Evolutionary conservation across 92 coral and sea anemone genomes (phyloP), one percentile per base, ranked within the genome.

Genomic region (Galaxea fascicularis): DNA sequence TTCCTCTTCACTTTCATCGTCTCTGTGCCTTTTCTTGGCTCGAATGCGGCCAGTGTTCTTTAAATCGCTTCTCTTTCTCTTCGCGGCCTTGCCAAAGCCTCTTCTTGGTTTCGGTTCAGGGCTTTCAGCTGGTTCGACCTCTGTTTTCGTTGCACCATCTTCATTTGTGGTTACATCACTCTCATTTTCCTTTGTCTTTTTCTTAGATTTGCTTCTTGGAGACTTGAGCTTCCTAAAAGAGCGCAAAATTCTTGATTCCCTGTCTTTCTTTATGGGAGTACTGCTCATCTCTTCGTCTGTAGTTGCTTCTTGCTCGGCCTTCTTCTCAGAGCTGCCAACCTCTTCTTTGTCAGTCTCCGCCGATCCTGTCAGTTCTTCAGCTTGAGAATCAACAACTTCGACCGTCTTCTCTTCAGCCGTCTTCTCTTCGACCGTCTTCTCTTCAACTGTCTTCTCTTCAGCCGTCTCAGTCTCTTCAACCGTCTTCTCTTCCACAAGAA

Each of bases 31-130:
- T 59, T 70, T 82, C 86, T 31, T 4, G 4, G 77, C 71, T 71
- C 30, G 78, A 56, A 18, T 54, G 45, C 4, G 16, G 13, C 30
- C 76, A 21, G 46, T 56, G 15, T 59, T 71, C 58, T 57, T 71
- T 24, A 56, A 25, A 26, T 82, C 86, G 49, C 53, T 51, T 41
- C 30, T 71, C 86, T 82, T 82, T 56, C 77, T 82, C 70, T 82
- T 82, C 45, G 71, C 56, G 24, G 86, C 78, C 29, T 71, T 39
- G 5, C n/a, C n/a, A 70, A 27, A 41, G 69, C 54, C 21, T 10
- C 10, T 69, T 70, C 86, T 71, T 65, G 64, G 21, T 65, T 30
- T 70, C 16, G 30, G 11, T 75, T 62, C 63, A 62, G 65, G 21
- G 63, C 63, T 71, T 56, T 72, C 77, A 45, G 25, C 26, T 20